phyloP scores from a whole-genome alignment of 2,797 vertebrate genomes.

The Vireo griseus region DNA sequence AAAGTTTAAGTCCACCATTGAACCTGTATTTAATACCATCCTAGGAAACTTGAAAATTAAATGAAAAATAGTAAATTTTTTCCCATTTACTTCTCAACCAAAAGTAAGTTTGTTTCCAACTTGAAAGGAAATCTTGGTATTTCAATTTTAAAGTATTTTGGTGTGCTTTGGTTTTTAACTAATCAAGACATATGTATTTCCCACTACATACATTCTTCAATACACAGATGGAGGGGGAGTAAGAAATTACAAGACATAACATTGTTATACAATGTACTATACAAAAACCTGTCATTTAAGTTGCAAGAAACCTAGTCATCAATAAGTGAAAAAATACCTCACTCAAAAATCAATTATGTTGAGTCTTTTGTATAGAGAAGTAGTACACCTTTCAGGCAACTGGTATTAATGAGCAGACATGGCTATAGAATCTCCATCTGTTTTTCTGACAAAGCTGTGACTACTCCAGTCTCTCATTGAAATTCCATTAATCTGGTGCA shows the following conservation, averaged over 20 bases:
- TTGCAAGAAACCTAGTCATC: constrained; percentile 73
- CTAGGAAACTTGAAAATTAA: neutral
- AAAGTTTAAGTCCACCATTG: neutral
- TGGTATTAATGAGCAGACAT: constrained; percentile 81
- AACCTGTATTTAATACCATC: neutral
- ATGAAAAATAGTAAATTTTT: neutral
- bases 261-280: constrained; percentile 51
- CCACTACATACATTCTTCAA: neutral
- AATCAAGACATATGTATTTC: constrained; percentile 18
- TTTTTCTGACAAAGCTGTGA: constrained; percentile 83
- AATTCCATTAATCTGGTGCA: constrained; percentile 84
- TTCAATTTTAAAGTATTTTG: neutral
- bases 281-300: constrained; percentile 71
- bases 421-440: constrained; percentile 82
- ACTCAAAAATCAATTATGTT: constrained; percentile 82
- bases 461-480: constrained; percentile 80
- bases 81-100: neutral
- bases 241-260: constrained; percentile 49
- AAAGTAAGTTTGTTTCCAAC: neutral
- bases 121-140: neutral
- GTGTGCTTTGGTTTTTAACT: neutral
- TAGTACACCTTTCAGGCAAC: constrained; percentile 80
- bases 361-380: constrained; percentile 78
- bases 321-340: constrained; percentile 71
- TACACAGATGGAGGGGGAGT: constrained; percentile 29